Conservation (phyloP, 2,113 vertebrate species). For the Hyperopisus bebe region DNA sequence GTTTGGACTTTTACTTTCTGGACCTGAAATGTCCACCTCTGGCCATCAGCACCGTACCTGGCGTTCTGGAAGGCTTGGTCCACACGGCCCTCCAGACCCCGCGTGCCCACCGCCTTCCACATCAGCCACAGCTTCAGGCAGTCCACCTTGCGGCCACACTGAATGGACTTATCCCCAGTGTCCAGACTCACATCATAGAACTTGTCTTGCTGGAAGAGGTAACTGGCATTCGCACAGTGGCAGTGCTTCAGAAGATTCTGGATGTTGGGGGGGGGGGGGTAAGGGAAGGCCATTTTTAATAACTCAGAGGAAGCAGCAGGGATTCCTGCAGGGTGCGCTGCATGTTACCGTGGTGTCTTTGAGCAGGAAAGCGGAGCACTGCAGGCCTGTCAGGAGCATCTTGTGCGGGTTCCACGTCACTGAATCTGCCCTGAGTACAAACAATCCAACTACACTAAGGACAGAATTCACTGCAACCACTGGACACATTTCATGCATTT, state of each 20-base stretch:
- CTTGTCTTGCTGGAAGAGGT: constrained; percentile 77
- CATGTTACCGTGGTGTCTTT: constrained; percentile 59
- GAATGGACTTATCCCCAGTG: constrained; percentile 68
- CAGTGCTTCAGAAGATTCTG: constrained; percentile 68
- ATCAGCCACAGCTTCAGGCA: constrained; percentile 78
- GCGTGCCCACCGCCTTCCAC: constrained; percentile 70
- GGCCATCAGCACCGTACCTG: constrained; percentile 40
- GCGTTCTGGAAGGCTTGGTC: constrained; percentile 57
- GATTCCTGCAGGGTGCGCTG: background rate
- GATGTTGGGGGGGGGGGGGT: background rate
- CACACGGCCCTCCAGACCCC: constrained; percentile 60
- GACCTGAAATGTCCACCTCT: no score
- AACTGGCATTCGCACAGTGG: constrained; percentile 62
- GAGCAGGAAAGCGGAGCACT: constrained; percentile 71
- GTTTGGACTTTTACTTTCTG: no score
- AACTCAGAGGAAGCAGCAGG: background rate
- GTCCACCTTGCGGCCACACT: constrained; percentile 73
- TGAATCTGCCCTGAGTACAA: constrained; percentile 63
- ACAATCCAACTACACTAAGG: background rate
- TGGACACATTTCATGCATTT: background rate
- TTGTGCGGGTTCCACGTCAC: constrained; percentile 82
- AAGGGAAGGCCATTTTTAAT: background rate
- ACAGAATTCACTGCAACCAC: constrained; percentile 2
- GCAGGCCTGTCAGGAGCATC: constrained; percentile 67
- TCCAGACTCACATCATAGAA: constrained; percentile 68